These are phyloP conservation scores for Montipora capitata DNA, from an alignment of 92 coral and sea anemone species.

Conservation along the genomic window DNA sequence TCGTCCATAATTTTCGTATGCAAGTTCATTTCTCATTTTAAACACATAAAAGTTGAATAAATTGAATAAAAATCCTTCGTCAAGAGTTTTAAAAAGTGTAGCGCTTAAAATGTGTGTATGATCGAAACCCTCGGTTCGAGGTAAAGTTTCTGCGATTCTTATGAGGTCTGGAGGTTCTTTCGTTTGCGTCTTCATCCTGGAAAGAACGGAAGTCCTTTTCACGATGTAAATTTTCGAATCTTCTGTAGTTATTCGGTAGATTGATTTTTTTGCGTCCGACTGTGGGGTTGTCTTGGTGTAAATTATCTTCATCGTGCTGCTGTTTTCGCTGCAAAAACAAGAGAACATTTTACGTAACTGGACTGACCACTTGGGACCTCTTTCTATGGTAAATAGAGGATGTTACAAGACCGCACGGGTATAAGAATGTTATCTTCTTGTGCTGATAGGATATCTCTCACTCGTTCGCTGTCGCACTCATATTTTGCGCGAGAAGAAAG, in stretches of 20 bases:
- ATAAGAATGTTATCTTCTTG: too few species aligned
- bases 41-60: neutral
- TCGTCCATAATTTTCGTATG: neutral
- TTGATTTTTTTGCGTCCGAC: neutral
- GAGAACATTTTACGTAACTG: neutral
- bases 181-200: neutral
- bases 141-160: neutral
- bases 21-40: neutral
- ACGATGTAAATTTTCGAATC: constrained; percentile 16
- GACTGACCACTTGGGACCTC: neutral
- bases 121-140: constrained; percentile 30
- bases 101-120: neutral
- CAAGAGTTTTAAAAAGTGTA: constrained; percentile 26
- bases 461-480: too few species aligned
- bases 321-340: constrained; percentile 16
- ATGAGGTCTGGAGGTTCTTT: neutral
- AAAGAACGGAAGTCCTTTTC: neutral
- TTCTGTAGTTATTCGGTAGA: neutral
- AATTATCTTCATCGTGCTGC: constrained; percentile 1
- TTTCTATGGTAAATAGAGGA: neutral
- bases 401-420: neutral
- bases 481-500: too few species aligned
- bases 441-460: too few species aligned
- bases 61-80: neutral
- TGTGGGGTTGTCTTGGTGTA: neutral